Evolutionary conservation across 1,140 invertebrate species (phyloP), one percentile per base, ranked within the genome.

Genomic region (Hormaphis cornu): DNA sequence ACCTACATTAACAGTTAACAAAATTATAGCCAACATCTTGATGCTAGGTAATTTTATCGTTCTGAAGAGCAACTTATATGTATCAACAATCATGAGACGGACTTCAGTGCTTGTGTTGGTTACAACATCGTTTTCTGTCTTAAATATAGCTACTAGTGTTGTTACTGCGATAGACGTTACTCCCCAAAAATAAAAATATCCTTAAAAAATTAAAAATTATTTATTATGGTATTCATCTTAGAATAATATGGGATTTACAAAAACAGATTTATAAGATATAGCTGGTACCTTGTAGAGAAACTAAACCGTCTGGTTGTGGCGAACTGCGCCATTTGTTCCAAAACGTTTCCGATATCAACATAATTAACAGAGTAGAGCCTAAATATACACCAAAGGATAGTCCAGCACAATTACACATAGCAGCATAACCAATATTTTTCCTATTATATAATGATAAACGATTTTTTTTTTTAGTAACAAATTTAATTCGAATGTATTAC

Each of bases 311-410:
- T 22, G 83, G 77, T 70, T 83, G 76, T 16, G 91, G 89, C 33
- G 78, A 81, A 33, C 79, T 82, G 72, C 95, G 81, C 46, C 97
- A 99, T 69, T 82, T 88, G 75, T 99, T 98, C 76, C 93, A 97
- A 80, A 99, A 98, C 74, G 92, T 89, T 28, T 91, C 82, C 8
- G 96, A 98, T 79, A 99, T 95, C n/a, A 99, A 79, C 0, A 95
- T 92, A 75, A 99, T 86, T 77, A 99, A 98, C 12, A 98, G 80
- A 3, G 98, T 93, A 81, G 98, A 97, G 37, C 97, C 97, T 1
- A 99, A 79, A 77, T 98, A 98, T 79, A 93, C 98, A 1, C 97
- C 97, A 66, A 93, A 90, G 0, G 95, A 98, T 82, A 99, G 97
- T 20, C 97, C 97, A 8, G 98, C 95, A 75, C 90, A 90, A 76